phyloP scores from a whole-genome alignment of 2,113 vertebrate genomes.

The Megaptera novaeangliae region DNA sequence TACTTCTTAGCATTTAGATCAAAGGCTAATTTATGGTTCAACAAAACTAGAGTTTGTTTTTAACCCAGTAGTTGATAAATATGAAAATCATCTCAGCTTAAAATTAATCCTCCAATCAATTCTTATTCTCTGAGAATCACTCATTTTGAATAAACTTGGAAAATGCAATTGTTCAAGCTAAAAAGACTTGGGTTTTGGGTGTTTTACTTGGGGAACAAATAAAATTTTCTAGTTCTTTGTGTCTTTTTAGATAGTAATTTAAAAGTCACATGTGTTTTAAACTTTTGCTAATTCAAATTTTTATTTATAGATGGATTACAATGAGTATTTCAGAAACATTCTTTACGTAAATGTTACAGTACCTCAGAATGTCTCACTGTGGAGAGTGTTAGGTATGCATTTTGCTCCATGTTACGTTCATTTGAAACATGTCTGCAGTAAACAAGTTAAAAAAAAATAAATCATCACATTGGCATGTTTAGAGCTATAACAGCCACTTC shows the following conservation, averaged over 20 bases:
- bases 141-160: slow-evolving; percentile 33
- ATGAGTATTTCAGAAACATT: slow-evolving; percentile 32
- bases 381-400: neutral
- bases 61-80: slow-evolving; percentile 25
- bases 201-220: slow-evolving; percentile 29
- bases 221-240: neutral
- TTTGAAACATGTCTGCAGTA: neutral
- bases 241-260: slow-evolving; percentile 6
- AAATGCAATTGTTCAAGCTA: slow-evolving; percentile 3
- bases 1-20: slow-evolving; percentile 20
- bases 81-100: slow-evolving; percentile 30
- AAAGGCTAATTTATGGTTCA: slow-evolving; percentile 3
- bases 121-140: slow-evolving; percentile 43
- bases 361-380: neutral
- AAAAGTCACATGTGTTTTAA: slow-evolving; percentile 18
- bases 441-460: slow-evolving; percentile 6
- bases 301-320: neutral
- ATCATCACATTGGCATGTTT: neutral
- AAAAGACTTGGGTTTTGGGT: neutral
- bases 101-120: slow-evolving; percentile 43
- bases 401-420: slow-evolving; percentile 10
- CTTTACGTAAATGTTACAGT: neutral
- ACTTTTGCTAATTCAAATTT: neutral
- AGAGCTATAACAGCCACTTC: slow-evolving; percentile 70
- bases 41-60: slow-evolving; percentile 45